Percentiles rank a stretch among this genome's conserved stretches.
These are phyloP conservation scores for Siniperca obscura DNA, from an alignment of 2,797 vertebrate genomes.

Conservation along the genomic window DNA sequence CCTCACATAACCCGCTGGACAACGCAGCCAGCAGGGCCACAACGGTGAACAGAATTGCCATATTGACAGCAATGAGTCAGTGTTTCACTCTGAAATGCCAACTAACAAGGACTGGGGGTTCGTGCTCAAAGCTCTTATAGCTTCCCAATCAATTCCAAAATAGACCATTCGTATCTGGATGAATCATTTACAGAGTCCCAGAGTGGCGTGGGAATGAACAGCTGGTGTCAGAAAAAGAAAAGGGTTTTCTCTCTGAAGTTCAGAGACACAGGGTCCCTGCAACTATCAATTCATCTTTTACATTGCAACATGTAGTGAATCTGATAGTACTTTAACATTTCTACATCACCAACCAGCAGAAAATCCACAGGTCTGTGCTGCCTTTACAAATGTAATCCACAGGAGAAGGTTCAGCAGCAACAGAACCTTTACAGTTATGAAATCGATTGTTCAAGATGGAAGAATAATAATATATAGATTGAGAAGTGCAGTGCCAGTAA, in stretches of 20 bases:
- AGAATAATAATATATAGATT: not conserved
- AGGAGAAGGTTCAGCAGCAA: slow-evolving; percentile 6
- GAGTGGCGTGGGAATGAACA: slow-evolving; percentile 69
- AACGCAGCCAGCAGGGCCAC: slow-evolving; percentile 63
- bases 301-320: not conserved
- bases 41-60: slow-evolving; percentile 53
- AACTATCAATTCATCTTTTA: not conserved
- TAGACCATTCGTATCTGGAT: slow-evolving; percentile 40
- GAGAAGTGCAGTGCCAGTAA: not conserved
- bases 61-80: slow-evolving; percentile 47
- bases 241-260: not conserved
- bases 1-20: slow-evolving; percentile 47
- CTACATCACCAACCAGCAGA: not conserved
- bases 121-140: slow-evolving; percentile 59
- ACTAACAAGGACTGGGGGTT: slow-evolving; percentile 14
- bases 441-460: not conserved
- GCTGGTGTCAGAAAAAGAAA: slow-evolving; percentile 46
- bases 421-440: not conserved
- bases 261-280: not conserved
- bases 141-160: slow-evolving; percentile 19
- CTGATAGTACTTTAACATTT: not conserved
- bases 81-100: slow-evolving; percentile 26
- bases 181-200: slow-evolving; percentile 74
- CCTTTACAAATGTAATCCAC: not conserved
- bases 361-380: not conserved